Conservation (phyloP, 2,797 vertebrate genomes). For the Aphelocoma californica region DNA sequence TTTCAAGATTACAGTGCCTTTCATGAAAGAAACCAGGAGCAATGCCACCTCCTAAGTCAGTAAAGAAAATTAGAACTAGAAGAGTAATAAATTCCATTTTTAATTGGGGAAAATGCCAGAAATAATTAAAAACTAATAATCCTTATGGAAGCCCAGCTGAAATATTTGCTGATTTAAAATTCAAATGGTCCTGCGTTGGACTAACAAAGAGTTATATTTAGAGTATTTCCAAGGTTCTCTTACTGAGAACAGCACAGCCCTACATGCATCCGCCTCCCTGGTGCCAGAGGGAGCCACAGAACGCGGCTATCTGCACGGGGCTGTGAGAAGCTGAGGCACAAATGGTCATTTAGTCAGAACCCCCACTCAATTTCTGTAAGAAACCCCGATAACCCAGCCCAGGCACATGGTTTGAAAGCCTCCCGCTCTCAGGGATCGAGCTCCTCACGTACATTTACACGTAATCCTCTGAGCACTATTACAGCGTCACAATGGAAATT, state of each 20-base stretch:
- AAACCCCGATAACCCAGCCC: background rate
- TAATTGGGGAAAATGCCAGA: slow-evolving; percentile 1
- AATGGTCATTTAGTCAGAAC: background rate
- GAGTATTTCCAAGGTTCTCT: background rate
- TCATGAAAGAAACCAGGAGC: background rate
- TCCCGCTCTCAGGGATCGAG: background rate
- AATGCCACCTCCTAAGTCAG: background rate
- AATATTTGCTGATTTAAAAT: background rate
- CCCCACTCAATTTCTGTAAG: background rate
- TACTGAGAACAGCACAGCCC: background rate
- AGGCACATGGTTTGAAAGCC: background rate
- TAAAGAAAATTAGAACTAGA: background rate
- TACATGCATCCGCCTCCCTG: fast-evolving
- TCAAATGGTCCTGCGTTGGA: background rate
- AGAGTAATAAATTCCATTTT: background rate
- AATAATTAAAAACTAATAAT: slow-evolving; percentile 33
- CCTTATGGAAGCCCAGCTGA: background rate
- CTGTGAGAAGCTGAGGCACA: background rate
- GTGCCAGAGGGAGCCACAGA: background rate
- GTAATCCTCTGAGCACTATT: background rate
- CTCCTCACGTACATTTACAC: background rate
- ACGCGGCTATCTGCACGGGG: fast-evolving
- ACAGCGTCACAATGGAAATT: background rate
- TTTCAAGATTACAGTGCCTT: background rate
- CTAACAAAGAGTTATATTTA: background rate